Percentiles rank a stretch among this genome's conserved stretches.
These are phyloP conservation scores for Acanthococcus lagerstroemiae DNA, from an alignment of 2,888 invertebrate species.

Conservation along the genomic window DNA sequence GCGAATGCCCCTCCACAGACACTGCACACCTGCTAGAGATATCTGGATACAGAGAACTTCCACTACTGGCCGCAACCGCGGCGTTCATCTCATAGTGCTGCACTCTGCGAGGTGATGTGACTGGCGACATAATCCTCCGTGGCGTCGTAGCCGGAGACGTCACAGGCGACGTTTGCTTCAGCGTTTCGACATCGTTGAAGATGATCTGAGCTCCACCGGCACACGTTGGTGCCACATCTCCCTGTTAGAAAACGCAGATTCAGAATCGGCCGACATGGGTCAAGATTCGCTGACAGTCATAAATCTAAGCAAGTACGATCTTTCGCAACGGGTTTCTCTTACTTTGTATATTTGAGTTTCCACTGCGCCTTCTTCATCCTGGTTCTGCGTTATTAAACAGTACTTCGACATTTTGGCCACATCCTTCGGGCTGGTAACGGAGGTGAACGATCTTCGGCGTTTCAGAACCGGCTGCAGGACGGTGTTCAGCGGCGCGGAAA, in stretches of 20 bases:
- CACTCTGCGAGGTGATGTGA: not conserved
- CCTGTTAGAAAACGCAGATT: conserved; percentile 49
- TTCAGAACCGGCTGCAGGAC: conserved; percentile 76
- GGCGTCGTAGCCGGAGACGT: too few species aligned
- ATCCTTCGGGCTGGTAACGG: conserved; percentile 66
- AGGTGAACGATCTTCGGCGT: conserved; percentile 71
- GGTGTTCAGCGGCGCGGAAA: conserved; percentile 71
- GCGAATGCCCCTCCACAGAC: not conserved
- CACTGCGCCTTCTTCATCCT: conserved; percentile 82
- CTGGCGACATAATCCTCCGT: not conserved
- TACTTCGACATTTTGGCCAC: conserved; percentile 71
- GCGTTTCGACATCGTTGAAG: conserved; percentile 85
- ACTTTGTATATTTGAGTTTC: conserved; percentile 87
- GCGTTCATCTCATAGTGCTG: not conserved
- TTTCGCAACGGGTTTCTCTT: conserved; percentile 10
- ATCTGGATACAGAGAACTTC: not conserved
- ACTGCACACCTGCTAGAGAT: not conserved
- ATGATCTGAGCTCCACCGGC: conserved; percentile 93
- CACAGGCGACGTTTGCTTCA: conserved; percentile 55
- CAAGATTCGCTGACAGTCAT: not conserved
- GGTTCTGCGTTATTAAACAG: conserved; percentile 82
- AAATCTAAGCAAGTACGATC: too few species aligned
- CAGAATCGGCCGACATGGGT: too few species aligned
- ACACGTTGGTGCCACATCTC: conserved; percentile 83
- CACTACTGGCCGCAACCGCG: not conserved